A percentile compares a stretch with the other conserved stretches of the same genome.
phyloP scores from a whole-genome alignment of 2,113 vertebrate genomes.

The Cinclus mexicanus region DNA sequence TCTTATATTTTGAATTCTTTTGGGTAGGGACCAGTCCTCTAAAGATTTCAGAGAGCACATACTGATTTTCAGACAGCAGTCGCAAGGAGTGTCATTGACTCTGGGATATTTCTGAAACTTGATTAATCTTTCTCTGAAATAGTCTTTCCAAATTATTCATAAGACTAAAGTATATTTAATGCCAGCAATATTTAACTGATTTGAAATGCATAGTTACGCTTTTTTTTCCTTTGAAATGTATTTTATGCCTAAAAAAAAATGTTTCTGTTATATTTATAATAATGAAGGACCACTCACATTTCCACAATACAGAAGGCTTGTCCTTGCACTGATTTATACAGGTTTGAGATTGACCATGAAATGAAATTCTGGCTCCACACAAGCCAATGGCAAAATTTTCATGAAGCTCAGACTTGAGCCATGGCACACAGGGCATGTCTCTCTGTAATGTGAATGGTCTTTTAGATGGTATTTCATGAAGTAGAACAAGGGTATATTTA shows the following conservation, averaged over 20 bases:
- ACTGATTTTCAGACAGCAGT: not conserved
- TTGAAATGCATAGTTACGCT: not conserved
- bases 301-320: not conserved
- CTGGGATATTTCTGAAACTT: not conserved
- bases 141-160: slow-evolving; percentile 7
- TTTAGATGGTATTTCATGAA: not conserved
- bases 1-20: not conserved
- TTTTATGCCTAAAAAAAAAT: not conserved
- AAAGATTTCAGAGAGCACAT: not conserved
- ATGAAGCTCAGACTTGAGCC: not conserved
- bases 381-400: not conserved
- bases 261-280: not conserved
- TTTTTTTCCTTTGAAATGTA: not conserved
- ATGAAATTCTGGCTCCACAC: not conserved
- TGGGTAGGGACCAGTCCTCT: not conserved
- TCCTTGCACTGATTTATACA: not conserved
- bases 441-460: not conserved
- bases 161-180: slow-evolving; percentile 17
- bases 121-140: slow-evolving; percentile 26
- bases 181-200: not conserved
- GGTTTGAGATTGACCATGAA: not conserved
- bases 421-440: not conserved
- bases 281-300: not conserved
- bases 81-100: not conserved
- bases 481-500: not conserved